Evolutionary conservation across 2,888 invertebrate species (phyloP), one percentile per base, ranked within the genome.

Genomic region (Lathronympha strigana): DNA sequence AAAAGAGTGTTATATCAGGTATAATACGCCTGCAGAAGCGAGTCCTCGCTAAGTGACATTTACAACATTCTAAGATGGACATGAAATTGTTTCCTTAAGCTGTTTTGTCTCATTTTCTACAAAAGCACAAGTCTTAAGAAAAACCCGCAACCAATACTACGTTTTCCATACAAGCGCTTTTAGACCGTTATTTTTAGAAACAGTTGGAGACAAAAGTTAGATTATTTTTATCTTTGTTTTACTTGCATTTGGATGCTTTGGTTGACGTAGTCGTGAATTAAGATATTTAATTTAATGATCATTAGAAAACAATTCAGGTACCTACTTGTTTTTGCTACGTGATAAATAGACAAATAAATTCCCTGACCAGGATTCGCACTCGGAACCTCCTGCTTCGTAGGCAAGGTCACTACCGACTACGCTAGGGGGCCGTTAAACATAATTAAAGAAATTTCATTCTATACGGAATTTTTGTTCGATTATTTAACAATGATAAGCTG

Each of bases 81-180:
- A 13, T n/a, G n/a, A 31, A 45, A 57, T 45, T 57, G 57, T 43
- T 57, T 45, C 31, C 45, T 45, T 57, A 45, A 45, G 55, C 25
- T 28, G 25, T 55, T 55, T 13, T 19, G 17, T 43, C 43, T 28
- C 11, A 43, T 3, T 19, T n/a, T n/a, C 8, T 23, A 13, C 31
- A 57, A 45, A 8, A n/a, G 1, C 25, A 1, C 31, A 43, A 19
- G 31, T 43, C 43, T 13, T 0, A 6, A n/a, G n/a, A 6, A 19
- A 21, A n/a, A 21, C 4, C n/a, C n/a, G 1, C 6, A 21, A 2
- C n/a, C 3, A 6, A 31, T n/a, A 54, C n/a, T 5, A 31, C 13
- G 19, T 19, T 31, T 57, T 40, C 0, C 31, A 1, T 33, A 3
- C 9, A 15, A 9, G 28, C 21, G 19, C 43, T 19, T 57, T 57